Conservation (phyloP, 2,797 vertebrate species). For the Phalloptychus januarius region DNA sequence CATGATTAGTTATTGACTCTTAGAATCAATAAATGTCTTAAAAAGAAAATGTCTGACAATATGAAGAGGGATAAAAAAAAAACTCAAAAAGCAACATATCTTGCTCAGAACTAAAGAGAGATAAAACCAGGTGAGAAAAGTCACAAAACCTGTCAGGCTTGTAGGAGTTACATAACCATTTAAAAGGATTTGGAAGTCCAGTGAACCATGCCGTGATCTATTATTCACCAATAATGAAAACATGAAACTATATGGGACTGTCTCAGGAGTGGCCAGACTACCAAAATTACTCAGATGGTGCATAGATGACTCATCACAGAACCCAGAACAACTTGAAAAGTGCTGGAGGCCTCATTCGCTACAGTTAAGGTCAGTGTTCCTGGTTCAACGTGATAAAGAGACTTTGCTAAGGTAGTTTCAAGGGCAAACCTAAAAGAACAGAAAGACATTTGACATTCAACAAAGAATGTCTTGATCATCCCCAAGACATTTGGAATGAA, state of each 20-base stretch:
- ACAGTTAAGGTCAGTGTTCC: neutral
- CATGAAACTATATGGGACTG: neutral
- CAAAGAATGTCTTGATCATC: neutral
- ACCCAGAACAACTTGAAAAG: neutral
- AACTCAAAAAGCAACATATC: neutral
- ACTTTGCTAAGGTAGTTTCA: neutral
- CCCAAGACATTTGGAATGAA: neutral
- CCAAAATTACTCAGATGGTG: neutral
- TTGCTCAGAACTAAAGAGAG: neutral
- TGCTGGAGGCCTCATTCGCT: neutral
- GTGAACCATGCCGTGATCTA: neutral
- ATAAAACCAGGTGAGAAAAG: neutral
- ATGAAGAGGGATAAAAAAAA: neutral
- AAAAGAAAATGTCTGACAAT: neutral
- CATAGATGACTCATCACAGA: neutral
- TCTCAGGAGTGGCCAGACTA: neutral
- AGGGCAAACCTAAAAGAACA: neutral
- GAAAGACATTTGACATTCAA: neutral
- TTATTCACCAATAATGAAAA: neutral
- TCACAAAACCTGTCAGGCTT: neutral
- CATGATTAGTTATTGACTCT: neutral
- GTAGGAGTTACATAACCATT: neutral
- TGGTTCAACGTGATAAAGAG: neutral
- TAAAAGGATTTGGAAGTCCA: neutral
- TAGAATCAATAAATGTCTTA: neutral